Evolutionary conservation across 2,888 invertebrate species (phyloP), one percentile per base, ranked within the genome.

Genomic region (Synanthedon andrenaeformis): DNA sequence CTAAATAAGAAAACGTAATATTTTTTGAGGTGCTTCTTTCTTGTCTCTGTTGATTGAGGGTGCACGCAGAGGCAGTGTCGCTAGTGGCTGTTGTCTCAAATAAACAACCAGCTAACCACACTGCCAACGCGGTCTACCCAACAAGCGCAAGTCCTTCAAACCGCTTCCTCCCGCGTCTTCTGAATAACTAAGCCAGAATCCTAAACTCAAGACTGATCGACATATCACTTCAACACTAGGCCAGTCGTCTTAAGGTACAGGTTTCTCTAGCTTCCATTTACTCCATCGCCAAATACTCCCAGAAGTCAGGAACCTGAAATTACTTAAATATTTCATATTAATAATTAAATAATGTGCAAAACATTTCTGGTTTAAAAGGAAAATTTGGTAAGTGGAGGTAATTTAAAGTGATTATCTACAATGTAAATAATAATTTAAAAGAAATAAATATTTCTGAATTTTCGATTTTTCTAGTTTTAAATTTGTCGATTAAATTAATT

Each of bases 71-170:
- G 93, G 96, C 93, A 95, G 96, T 95, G 96, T 90, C 91, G 94
- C 91, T 94, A 97, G 96, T 94, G 97, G 97, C 93, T 95, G 96
- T 96, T 92, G 67, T 63, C 85, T 67, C 74, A 61, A 62, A 76
- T 78, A 91, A 94, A 97, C 97, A 97, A 98, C 97, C 97, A 97
- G 97, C 97, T 97, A 98, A 97, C 97, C 96, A 97, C 97, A 97
- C 97, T 98, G 97, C 97, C 97, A 96, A 90, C 89, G 92, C 91
- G 93, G 91, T 89, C 89, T 77, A 83, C 84, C 84, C 70, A 62
- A 59, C 59, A 54, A 23, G 60, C 35, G 35, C 60, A 2, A n/a
- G 1, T 14, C 14, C 8, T 6, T 12, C 14, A 6, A n/a, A 8
- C 14, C 3, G 14, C 14, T 17, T 49, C 23, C 1, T 4, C 1